Conservation (phyloP, 2,888 invertebrate species). For the Oxystoma pomonae region DNA sequence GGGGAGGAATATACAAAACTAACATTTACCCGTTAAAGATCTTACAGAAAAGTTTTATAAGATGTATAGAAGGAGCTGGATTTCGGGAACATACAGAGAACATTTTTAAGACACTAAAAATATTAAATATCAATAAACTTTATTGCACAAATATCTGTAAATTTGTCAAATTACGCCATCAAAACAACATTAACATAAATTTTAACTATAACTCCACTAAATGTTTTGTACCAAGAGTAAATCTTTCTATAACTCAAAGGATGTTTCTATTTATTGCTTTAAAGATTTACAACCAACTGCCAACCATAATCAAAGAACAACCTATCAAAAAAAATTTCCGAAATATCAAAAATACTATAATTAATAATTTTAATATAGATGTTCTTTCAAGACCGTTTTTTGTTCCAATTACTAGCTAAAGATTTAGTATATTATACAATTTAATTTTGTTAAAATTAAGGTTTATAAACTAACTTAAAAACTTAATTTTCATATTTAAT, state of each 20-base stretch:
- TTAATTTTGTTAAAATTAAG: no score
- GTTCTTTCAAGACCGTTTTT: background rate
- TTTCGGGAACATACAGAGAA: background rate
- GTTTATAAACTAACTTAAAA: no score
- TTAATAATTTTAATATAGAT: background rate
- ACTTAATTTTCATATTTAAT: no score
- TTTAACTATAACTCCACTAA: background rate
- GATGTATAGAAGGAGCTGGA: background rate
- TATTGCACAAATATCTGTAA: background rate
- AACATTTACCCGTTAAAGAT: background rate
- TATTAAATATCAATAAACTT: background rate
- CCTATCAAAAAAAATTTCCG: background rate
- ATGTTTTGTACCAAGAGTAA: background rate
- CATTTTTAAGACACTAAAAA: background rate
- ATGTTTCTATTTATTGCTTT: background rate
- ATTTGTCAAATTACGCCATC: background rate
- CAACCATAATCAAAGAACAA: background rate
- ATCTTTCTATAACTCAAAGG: background rate
- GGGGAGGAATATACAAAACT: background rate
- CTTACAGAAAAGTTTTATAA: background rate
- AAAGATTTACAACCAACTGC: background rate
- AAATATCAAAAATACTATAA: background rate
- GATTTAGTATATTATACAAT: no score
- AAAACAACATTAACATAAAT: background rate
- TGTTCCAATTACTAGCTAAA: background rate